Base-by-base conservation (phyloP, 2,888 invertebrate genomes). In the Drosophila nr. fundita region DNA sequence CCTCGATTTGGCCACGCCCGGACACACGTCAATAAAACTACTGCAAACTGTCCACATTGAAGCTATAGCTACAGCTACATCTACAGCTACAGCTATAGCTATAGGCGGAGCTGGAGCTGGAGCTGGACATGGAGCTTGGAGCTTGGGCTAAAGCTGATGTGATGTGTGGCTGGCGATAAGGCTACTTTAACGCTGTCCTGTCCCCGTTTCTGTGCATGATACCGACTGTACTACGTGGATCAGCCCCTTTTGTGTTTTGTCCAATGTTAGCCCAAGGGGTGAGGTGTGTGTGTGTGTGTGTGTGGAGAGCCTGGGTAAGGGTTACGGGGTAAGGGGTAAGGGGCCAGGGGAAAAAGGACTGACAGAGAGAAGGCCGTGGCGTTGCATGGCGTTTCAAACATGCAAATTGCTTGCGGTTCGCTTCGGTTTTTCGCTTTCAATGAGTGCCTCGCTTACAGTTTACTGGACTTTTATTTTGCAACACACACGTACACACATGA, bases 331-430 rank as follows among this genome's bases (percentile, higher is more conserved):
- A 11, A 21, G 53, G 32, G n/a, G 21, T 21, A 6, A 21, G 42
- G 36, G 48, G 30, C 4, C 11, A 10, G 15, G 62, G 29, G 40
- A 2, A 15, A 18, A 10, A 29, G 62, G 29, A 24, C 36, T 27
- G 7, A 27, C 34, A 52, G 30, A 36, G 68, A 54, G 61, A 62
- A 57, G 66, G 70, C 74, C 45, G 52, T 75, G 68, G 80, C 78
- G 81, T 69, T 82, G 80, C 78, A 85, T 84, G 83, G 82, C 78
- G 82, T 82, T 87, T 86, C 84, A 86, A 87, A 87, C 87, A 87
- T 87, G 87, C 87, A 87, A 87, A 87, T 87, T 87, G 87, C 88
- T 87, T 87, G 87, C 79, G 87, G 87, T 86, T 86, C 83, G 84
- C 86, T 86, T 78, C 87, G 85, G 85, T 87, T 87, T 85, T 87